Percentiles rank a stretch among this genome's conserved stretches.
Conservation (phyloP, 2,888 invertebrate genomes). For the Mimumesa dahlbomi region DNA sequence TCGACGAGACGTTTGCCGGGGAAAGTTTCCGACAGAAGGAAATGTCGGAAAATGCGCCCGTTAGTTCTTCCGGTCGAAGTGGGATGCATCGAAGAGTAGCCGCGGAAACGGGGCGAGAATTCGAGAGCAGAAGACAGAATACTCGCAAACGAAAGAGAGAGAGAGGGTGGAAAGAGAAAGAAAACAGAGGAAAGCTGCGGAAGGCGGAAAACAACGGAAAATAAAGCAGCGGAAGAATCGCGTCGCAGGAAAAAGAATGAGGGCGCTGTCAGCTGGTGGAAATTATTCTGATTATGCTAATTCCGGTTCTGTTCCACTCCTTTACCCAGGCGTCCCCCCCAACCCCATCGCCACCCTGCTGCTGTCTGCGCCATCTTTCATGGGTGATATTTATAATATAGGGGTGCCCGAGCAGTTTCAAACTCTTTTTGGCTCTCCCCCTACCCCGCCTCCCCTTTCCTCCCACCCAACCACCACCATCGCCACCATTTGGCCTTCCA, state of each 20-base stretch:
- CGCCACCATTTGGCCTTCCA: constrained; percentile 58
- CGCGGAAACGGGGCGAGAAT: constrained; percentile 68
- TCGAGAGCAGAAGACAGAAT: constrained; percentile 51
- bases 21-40: constrained; percentile 8
- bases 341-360: constrained; percentile 75
- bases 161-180: constrained; percentile 34
- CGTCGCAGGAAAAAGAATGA: constrained; percentile 82
- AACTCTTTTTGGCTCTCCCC: constrained; percentile 77
- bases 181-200: constrained; percentile 56
- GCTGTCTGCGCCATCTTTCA: constrained; percentile 81
- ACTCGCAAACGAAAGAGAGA: constrained; percentile 35
- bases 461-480: too few relatives aligned
- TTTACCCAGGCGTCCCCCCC: constrained; percentile 77
- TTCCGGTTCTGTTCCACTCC: constrained; percentile 82
- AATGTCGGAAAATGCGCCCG: constrained; percentile 35
- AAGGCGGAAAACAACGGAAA: constrained; percentile 78
- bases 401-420: constrained; percentile 79
- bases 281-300: constrained; percentile 85
- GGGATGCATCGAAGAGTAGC: constrained; percentile 61
- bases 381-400: constrained; percentile 80
- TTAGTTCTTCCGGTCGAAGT: constrained; percentile 50
- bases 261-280: constrained; percentile 84
- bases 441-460: constrained; percentile 21
- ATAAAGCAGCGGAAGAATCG: constrained; percentile 80
- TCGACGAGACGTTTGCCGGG: neutral